Percentiles rank a stretch among this genome's conserved stretches.
phyloP scores from a whole-genome alignment of 2,888 invertebrate species.

The Alloscopus bannaensis region DNA sequence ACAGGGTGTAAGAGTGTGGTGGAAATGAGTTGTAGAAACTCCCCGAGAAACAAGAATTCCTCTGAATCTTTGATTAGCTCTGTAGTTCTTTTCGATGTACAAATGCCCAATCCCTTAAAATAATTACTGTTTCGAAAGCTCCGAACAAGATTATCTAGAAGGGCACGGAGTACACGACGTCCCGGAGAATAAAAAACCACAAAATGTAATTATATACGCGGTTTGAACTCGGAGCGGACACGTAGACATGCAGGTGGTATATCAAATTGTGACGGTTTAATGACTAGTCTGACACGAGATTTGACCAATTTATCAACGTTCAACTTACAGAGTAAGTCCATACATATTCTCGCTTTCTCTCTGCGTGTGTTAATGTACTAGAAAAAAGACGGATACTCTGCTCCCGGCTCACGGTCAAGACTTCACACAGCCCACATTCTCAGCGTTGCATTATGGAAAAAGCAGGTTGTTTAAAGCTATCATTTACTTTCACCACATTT shows the following conservation, averaged over 20 bases:
- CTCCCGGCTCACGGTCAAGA: neutral
- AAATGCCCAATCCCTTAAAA: no score
- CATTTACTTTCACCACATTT: conserved; percentile 45
- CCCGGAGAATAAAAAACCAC: conserved; percentile 20
- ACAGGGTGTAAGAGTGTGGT: no score
- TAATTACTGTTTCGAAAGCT: neutral
- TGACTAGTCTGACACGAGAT: conserved; percentile 39
- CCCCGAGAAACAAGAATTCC: no score
- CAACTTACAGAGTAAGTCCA: neutral
- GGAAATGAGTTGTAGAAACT: no score
- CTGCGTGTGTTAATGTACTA: neutral
- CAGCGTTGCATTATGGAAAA: neutral
- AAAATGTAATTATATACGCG: conserved; percentile 49
- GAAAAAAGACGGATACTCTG: neutral
- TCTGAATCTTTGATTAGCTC: no score
- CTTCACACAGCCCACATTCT: neutral
- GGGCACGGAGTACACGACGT: no score
- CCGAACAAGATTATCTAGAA: no score
- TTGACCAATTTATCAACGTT: conserved; percentile 49
- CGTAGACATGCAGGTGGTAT: conserved; percentile 33
- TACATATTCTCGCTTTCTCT: no score
- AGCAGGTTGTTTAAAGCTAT: conserved; percentile 26
- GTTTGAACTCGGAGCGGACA: conserved; percentile 1
- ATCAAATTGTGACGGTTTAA: conserved; percentile 51
- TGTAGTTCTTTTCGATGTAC: no score